Percentiles rank a stretch among this genome's conserved stretches.
phyloP scores from a whole-genome alignment of 2,888 invertebrate genomes.

The Patella ulyssiponensis region DNA sequence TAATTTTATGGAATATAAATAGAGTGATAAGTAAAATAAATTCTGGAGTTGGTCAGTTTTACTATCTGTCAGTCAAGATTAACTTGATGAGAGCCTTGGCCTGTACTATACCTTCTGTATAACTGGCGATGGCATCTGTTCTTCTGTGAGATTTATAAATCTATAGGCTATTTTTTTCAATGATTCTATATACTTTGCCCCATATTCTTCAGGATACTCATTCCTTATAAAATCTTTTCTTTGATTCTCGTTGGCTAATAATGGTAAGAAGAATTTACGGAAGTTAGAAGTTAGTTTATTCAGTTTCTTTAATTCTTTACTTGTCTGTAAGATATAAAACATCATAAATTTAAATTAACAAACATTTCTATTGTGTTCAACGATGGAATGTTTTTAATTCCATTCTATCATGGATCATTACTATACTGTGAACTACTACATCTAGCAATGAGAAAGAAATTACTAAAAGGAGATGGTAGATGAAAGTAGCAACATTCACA shows the following conservation, averaged over 20 bases:
- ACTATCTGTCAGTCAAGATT: too few relatives aligned
- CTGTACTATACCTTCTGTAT: not conserved
- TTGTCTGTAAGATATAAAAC: conserved; percentile 10
- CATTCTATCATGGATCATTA: too few relatives aligned
- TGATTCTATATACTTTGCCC: conserved; percentile 4
- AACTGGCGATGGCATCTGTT: not conserved
- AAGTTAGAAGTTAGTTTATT: conserved; percentile 11
- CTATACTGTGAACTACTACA: too few relatives aligned
- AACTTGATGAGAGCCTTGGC: too few relatives aligned
- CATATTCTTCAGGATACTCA: conserved; percentile 14
- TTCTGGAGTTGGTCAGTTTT: too few relatives aligned
- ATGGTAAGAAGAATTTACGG: conserved; percentile 18
- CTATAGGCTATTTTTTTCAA: conserved; percentile 6
- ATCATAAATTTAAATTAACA: not conserved
- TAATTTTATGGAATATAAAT: too few relatives aligned
- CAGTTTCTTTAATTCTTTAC: not conserved
- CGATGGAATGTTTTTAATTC: too few relatives aligned
- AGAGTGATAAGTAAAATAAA: too few relatives aligned
- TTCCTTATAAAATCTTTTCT: conserved; percentile 9
- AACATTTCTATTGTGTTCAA: too few relatives aligned
- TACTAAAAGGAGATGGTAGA: too few relatives aligned
- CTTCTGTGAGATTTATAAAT: not conserved
- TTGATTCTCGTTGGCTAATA: conserved; percentile 12
- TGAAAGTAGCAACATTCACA: too few relatives aligned
- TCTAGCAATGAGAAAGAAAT: too few relatives aligned